A percentile compares a stretch with the other conserved stretches of the same genome.
Conservation (phyloP, 2,797 vertebrate genomes). For the Poeciliopsis gracilis region DNA sequence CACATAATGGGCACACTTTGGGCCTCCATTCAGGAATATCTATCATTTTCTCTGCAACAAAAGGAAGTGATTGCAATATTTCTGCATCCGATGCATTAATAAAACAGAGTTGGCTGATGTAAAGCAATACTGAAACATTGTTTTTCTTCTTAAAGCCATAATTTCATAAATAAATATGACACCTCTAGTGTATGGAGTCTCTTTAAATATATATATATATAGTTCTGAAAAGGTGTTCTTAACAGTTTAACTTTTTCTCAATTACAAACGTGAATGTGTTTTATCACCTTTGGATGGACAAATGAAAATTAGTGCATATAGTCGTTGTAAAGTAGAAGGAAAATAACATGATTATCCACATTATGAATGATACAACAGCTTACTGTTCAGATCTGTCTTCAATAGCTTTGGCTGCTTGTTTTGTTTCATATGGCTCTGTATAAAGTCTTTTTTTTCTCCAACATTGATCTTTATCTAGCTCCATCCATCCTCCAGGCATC, state of each 20-base stretch:
- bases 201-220: conserved; percentile 39
- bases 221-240: neutral
- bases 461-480: neutral
- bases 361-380: neutral
- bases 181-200: conserved; percentile 15
- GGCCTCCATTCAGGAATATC: conserved; percentile 33
- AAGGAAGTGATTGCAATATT: conserved; percentile 39
- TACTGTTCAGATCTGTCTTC: neutral
- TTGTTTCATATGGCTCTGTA: neutral
- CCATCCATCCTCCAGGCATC: neutral
- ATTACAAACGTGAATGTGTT: neutral
- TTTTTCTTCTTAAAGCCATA: conserved; percentile 6
- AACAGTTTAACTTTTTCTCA: neutral
- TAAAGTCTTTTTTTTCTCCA: neutral
- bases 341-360: neutral
- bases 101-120: conserved; percentile 16
- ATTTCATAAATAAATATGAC: conserved; percentile 35
- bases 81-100: conserved; percentile 10
- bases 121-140: conserved; percentile 1
- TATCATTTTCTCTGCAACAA: conserved; percentile 47
- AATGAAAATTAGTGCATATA: neutral
- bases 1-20: conserved; percentile 34
- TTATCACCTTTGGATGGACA: neutral
- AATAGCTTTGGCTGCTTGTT: neutral
- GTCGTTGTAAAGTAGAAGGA: neutral